These are phyloP conservation scores for Dendrolimus houi DNA, from an alignment of 2,888 invertebrate genomes.

Conservation along the genomic window DNA sequence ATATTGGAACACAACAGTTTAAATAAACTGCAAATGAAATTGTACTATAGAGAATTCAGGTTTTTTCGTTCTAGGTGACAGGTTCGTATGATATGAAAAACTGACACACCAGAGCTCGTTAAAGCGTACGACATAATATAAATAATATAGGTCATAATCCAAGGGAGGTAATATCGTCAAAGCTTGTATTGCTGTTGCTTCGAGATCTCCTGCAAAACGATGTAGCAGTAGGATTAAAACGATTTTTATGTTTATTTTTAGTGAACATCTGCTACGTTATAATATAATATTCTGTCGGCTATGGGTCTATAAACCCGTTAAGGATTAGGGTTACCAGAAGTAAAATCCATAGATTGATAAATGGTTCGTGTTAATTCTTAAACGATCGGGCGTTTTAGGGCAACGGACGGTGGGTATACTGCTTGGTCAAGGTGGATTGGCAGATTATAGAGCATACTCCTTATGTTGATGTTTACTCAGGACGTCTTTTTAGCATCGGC, in stretches of 20 bases:
- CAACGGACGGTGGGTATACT: too few species aligned
- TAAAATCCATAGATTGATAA: too few species aligned
- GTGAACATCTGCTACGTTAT: constrained; percentile 24
- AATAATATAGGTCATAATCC: constrained; percentile 36
- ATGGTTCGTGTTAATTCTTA: too few species aligned
- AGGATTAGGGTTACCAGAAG: constrained; percentile 1
- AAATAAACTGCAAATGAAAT: too few species aligned
- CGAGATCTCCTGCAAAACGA: constrained; percentile 34
- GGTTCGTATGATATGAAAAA: constrained; percentile 11
- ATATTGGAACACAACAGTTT: too few species aligned
- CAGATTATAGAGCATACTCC: too few species aligned
- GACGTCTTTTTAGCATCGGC: too few species aligned
- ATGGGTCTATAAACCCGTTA: constrained; percentile 41
- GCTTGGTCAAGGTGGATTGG: too few species aligned
- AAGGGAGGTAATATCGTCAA: constrained; percentile 33
- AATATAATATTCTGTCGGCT: constrained; percentile 9
- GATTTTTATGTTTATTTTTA: constrained; percentile 47
- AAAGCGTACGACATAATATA: constrained; percentile 22
- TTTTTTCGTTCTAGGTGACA: background rate
- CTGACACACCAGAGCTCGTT: constrained; percentile 17
- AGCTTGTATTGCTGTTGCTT: constrained; percentile 20
- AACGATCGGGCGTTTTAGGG: too few species aligned
- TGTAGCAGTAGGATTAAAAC: constrained; percentile 37
- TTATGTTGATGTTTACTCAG: too few species aligned
- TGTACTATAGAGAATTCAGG: too few species aligned